These are phyloP conservation scores for Trissolcus japonicus DNA, from an alignment of 2,888 invertebrate genomes.

Conservation along the genomic window DNA sequence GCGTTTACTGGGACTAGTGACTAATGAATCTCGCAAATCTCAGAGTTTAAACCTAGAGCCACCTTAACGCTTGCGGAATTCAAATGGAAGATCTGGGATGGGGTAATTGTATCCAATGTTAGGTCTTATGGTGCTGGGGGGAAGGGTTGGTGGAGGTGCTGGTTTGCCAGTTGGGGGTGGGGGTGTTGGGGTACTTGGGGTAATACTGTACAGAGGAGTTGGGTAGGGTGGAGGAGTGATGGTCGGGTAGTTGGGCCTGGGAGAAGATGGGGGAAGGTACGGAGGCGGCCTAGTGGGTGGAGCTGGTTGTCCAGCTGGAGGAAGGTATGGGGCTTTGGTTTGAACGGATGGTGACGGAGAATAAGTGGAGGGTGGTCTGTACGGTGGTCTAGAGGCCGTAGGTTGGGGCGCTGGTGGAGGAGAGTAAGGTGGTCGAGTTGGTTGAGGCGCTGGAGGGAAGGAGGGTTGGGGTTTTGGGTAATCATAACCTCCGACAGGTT, in stretches of 20 bases:
- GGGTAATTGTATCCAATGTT: conserved; percentile 69
- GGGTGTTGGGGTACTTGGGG: conserved; percentile 62
- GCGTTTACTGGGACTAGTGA: conserved; percentile 28
- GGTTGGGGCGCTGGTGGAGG: conserved; percentile 36
- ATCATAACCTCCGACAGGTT: conserved; percentile 31
- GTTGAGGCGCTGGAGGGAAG: conserved; percentile 30
- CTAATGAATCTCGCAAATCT: conserved; percentile 30
- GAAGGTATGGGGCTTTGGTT: conserved; percentile 26
- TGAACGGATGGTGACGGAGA: conserved; percentile 37
- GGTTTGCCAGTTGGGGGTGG: conserved; percentile 67
- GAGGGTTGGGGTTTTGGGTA: conserved; percentile 26
- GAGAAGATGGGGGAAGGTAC: conserved; percentile 71
- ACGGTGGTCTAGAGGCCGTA: conserved; percentile 63
- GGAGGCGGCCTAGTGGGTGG: conserved; percentile 63
- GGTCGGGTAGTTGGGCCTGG: conserved; percentile 64
- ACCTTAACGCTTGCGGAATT: conserved; percentile 64
- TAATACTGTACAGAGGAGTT: conserved; percentile 65
- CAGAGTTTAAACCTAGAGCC: conserved; percentile 13
- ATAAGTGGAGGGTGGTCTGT: conserved; percentile 66
- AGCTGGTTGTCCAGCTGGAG: conserved; percentile 20
- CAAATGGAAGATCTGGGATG: conserved; percentile 70
- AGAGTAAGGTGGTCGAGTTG: conserved; percentile 21
- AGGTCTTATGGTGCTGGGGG: conserved; percentile 65
- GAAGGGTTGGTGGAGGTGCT: conserved; percentile 68
- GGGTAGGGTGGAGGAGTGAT: conserved; percentile 75